Evolutionary conservation across 2,113 vertebrate genomes (phyloP).

Genomic region (Ardeotis arabs): DNA sequence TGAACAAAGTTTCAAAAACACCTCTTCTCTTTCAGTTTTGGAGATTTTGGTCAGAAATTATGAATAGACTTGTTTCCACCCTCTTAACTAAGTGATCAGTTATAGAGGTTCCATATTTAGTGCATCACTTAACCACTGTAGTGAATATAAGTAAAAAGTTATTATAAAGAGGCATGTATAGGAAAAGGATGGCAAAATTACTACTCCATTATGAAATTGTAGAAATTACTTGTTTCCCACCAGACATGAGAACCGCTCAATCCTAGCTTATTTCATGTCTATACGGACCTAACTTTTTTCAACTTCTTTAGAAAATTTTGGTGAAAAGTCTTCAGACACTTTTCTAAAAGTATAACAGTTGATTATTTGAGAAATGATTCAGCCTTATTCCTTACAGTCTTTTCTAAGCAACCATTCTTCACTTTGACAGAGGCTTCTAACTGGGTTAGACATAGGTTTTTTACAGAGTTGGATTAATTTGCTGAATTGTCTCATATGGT

Average conservation of each 20-base stretch:
- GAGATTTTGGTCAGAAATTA: background rate
- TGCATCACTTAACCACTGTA: background rate
- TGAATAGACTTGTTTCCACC: background rate
- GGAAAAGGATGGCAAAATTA: background rate
- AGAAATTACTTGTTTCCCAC: background rate
- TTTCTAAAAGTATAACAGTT: background rate
- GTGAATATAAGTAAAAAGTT: background rate
- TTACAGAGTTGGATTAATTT: background rate
- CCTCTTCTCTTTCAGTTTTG: background rate
- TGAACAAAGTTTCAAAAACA: fast-evolving
- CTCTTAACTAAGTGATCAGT: background rate
- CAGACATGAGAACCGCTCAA: background rate
- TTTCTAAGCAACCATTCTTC: background rate
- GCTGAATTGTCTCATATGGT: background rate
- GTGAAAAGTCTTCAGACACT: background rate
- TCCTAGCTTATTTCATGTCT: background rate
- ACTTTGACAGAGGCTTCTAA: background rate
- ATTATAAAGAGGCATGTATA: background rate
- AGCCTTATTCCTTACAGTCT: background rate
- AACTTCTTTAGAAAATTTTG: background rate
- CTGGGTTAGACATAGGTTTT: background rate
- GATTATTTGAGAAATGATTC: background rate
- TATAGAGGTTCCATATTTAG: background rate
- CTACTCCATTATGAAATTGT: background rate
- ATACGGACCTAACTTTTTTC: background rate